Evolutionary conservation across 2,113 vertebrate species (phyloP), one percentile per base, ranked within the genome.

Genomic region (Felis chaus): DNA sequence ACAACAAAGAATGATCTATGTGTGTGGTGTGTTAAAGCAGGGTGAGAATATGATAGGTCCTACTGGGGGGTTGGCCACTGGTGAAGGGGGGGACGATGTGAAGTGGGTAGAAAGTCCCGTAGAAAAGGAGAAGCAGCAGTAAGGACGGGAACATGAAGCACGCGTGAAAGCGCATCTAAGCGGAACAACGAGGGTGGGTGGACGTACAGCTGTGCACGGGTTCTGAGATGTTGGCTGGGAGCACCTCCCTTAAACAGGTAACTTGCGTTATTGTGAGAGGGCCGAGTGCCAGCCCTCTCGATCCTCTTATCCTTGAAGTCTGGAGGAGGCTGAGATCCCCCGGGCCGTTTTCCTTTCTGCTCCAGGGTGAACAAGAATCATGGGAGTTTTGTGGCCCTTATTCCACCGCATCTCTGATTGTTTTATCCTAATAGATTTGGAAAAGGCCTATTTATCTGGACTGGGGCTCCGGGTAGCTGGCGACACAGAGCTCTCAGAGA

Each of bases 281-380:
- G 45, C 14, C 0, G 10, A 48, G 15, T 7, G 4, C 13, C 3
- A 4, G 31, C 9, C 0, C 16, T 39, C 78, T 18, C 19, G 0
- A 1, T 86, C 19, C n/a, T 76, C 36, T 66, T 71, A 45, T 86
- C 39, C 83, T 50, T 19, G 61, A 82, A 68, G 39, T 10, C 23
- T 48, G 15, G 27, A 25, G 74, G 48, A 5, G 4, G 0, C 1
- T 29, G 69, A n/a, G 69, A 33, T 27, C 45, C 31, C 31, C 73
- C 19, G 68, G 57, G 39, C 27, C 50, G 53, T 8, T 66, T 80
- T 66, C 31, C 1, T 9, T 50, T 31, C 41, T n/a, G 41, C 61
- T 53, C 53, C 31, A 0, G 6, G 48, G 23, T 15, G 33, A 29
- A 80, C 53, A 31, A 16, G 7, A 53, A 31, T 10, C 12, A 0